phyloP scores from a whole-genome alignment of 2,888 invertebrate genomes.

The Apamea anceps region DNA sequence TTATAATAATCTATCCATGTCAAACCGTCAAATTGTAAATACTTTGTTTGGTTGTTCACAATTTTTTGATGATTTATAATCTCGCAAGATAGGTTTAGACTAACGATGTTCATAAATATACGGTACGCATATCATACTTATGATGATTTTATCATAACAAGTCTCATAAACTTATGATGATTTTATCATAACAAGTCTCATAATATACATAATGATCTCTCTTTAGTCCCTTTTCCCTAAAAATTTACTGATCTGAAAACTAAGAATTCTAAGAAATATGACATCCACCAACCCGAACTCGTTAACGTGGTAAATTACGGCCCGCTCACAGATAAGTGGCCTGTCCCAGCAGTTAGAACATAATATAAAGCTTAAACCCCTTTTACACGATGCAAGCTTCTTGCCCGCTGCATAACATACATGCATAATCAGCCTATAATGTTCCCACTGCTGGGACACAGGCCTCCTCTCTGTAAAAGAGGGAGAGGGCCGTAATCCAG shows the following conservation, averaged over 20 bases:
- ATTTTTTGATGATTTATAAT: no score
- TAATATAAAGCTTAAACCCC: neutral
- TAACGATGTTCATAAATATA: no score
- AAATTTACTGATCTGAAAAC: neutral
- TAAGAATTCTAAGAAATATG: neutral
- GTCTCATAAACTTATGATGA: neutral
- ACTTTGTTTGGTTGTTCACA: no score
- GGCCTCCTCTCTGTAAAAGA: no score
- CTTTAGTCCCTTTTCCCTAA: neutral
- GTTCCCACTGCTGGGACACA: no score
- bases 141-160: neutral
- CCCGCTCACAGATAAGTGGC: neutral
- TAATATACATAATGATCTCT: no score
- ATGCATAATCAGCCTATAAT: no score
- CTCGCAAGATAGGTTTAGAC: no score
- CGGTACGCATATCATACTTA: neutral
- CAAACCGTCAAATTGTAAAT: no score
- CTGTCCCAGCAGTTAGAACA: neutral
- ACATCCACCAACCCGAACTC: neutral
- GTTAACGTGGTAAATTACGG: neutral
- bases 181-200: neutral
- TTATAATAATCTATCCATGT: no score
- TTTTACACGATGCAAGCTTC: neutral
- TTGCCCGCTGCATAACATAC: no score
- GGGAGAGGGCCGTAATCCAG: no score